phyloP scores from a whole-genome alignment of 2,113 vertebrate genomes.

The Desmodus rotundus region DNA sequence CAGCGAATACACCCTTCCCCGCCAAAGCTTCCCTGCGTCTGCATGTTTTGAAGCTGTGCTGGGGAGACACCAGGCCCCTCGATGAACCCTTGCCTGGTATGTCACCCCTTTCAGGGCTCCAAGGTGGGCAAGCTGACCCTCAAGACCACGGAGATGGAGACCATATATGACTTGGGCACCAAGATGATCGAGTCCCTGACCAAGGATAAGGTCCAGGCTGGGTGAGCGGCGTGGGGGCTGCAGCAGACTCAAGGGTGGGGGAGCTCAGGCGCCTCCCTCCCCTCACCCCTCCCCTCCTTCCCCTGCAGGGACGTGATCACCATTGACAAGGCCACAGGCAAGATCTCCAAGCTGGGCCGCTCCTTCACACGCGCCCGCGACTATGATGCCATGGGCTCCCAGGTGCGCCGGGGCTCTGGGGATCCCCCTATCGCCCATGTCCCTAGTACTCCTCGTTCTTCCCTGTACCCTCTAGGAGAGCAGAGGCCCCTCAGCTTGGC shows the following conservation, averaged over 20 bases:
- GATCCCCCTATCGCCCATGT: background rate
- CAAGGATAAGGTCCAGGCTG: slow-evolving; percentile 94
- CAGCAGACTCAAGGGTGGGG: accelerated
- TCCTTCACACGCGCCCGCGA: slow-evolving; percentile 94
- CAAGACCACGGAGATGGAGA: slow-evolving; percentile 97
- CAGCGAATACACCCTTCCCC: accelerated
- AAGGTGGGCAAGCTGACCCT: slow-evolving; percentile 95
- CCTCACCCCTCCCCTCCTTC: background rate
- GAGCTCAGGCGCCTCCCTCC: accelerated
- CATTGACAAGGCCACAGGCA: slow-evolving; percentile 95
- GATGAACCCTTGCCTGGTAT: background rate
- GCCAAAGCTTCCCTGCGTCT: background rate
- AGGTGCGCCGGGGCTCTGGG: slow-evolving; percentile 77
- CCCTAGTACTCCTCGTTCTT: background rate
- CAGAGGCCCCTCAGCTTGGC: background rate
- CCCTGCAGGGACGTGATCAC: slow-evolving; percentile 90
- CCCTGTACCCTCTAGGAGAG: background rate
- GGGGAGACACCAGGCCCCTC: accelerated
- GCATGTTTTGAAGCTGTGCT: background rate
- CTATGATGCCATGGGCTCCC: slow-evolving; percentile 94
- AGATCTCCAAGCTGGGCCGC: slow-evolving; percentile 92
- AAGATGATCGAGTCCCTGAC: slow-evolving; percentile 97
- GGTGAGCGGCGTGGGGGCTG: slow-evolving; percentile 77
- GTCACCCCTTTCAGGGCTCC: slow-evolving; percentile 81
- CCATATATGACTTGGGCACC: slow-evolving; percentile 93